phyloP scores from a whole-genome alignment of 2,888 invertebrate genomes.

The Lacanobia wlatinum region DNA sequence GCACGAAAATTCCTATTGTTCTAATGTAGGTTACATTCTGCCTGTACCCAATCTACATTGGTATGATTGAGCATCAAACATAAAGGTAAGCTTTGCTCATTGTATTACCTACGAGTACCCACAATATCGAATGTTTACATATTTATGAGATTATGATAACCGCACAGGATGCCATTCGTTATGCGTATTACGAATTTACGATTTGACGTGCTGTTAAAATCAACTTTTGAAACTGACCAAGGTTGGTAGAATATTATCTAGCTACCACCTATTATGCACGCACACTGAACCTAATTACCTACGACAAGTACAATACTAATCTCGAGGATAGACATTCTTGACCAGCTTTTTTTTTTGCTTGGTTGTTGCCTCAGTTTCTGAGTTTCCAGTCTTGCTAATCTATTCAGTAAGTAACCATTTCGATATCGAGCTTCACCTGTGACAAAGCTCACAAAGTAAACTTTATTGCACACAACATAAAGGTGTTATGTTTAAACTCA shows the following conservation, averaged over 20 bases:
- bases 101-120: not conserved
- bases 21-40: not conserved
- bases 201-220: constrained; percentile 7
- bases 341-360: no score
- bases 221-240: not conserved
- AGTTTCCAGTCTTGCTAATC: no score
- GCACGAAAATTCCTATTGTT: not conserved
- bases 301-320: no score
- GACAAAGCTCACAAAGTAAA: no score
- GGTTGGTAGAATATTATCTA: not conserved
- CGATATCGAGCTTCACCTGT: no score
- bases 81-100: not conserved
- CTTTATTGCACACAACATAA: no score
- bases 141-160: constrained; percentile 37
- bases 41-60: not conserved
- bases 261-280: no score
- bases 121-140: constrained; percentile 26
- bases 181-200: constrained; percentile 12
- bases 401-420: no score
- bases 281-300: no score
- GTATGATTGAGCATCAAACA: not conserved
- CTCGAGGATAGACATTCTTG: no score
- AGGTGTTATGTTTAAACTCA: no score
- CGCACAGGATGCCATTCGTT: constrained; percentile 28
- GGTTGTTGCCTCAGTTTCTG: no score